Evolutionary conservation across 2,888 invertebrate species (phyloP).

Genomic region (Pachymerium ferrugineum): DNA sequence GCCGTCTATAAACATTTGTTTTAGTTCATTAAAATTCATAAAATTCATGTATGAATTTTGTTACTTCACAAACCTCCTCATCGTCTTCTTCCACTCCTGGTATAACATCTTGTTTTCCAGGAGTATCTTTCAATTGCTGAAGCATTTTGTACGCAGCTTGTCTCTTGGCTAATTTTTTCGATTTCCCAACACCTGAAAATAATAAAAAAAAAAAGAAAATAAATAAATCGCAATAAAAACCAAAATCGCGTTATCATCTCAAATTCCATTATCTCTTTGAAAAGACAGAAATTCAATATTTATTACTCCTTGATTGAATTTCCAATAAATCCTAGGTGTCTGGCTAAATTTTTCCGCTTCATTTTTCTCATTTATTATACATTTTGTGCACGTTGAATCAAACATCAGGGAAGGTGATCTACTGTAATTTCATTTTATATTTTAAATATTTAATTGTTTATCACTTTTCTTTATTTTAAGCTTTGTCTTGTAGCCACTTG

Average conservation of each 20-base stretch:
- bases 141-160: conserved; percentile 89
- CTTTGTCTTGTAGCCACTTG: too few species aligned
- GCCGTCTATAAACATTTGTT: not conserved
- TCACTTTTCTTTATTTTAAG: too few species aligned
- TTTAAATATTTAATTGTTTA: too few species aligned
- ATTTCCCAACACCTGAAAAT: conserved; percentile 62
- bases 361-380: too few species aligned
- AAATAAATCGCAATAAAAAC: not conserved
- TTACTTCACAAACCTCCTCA: conserved; percentile 50
- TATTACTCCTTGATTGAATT: not conserved
- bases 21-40: too few species aligned
- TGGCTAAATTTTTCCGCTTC: too few species aligned
- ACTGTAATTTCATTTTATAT: too few species aligned
- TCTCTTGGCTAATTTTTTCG: conserved; percentile 94
- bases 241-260: not conserved
- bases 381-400: too few species aligned
- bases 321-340: not conserved
- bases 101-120: conserved; percentile 56
- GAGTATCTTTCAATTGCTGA: conserved; percentile 67
- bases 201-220: not conserved
- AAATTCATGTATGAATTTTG: conserved; percentile 30
- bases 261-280: not conserved
- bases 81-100: conserved; percentile 65
- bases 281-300: conserved; percentile 29
- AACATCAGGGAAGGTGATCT: too few species aligned